Evolutionary conservation across 2,888 invertebrate genomes (phyloP).

Genomic region (Cerceris rybyensis): DNA sequence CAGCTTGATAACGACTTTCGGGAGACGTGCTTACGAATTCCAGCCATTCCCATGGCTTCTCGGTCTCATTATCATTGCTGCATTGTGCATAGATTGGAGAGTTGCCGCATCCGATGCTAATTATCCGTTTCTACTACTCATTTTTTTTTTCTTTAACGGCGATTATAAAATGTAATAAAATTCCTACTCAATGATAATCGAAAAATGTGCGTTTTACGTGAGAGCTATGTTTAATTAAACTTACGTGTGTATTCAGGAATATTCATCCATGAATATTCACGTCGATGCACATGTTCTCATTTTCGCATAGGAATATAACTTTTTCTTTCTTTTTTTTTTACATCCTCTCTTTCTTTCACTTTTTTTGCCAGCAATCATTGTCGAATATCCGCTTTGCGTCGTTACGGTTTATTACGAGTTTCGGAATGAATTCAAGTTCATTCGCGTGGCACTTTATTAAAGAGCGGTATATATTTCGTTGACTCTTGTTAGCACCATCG

Average conservation of each 20-base stretch:
- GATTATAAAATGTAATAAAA: slow-evolving; percentile 2
- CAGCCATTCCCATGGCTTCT: slow-evolving; percentile 33
- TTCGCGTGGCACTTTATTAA: too few relatives aligned
- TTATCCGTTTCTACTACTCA: slow-evolving; percentile 15
- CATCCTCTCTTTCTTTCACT: too few relatives aligned
- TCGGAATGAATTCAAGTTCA: too few relatives aligned
- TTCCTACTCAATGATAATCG: neutral
- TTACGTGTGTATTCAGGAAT: slow-evolving; percentile 8
- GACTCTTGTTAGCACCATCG: too few relatives aligned
- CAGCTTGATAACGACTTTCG: slow-evolving; percentile 68
- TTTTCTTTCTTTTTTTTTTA: neutral
- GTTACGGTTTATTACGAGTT: too few relatives aligned
- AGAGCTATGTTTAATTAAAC: slow-evolving; percentile 31
- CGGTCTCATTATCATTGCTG: slow-evolving; percentile 53
- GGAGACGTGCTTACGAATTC: slow-evolving; percentile 61
- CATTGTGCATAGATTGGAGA: slow-evolving; percentile 42
- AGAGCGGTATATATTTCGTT: too few relatives aligned
- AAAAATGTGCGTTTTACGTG: neutral
- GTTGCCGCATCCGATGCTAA: slow-evolving; percentile 23
- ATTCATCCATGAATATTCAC: slow-evolving; percentile 26
- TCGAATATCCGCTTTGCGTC: too few relatives aligned
- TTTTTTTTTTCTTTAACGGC: neutral
- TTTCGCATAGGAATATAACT: slow-evolving; percentile 8
- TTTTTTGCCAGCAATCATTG: slow-evolving; percentile 9
- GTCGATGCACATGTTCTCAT: slow-evolving; percentile 7